Evolutionary conservation across 2,113 vertebrate species (phyloP).

Genomic region (Dicaeum eximium): DNA sequence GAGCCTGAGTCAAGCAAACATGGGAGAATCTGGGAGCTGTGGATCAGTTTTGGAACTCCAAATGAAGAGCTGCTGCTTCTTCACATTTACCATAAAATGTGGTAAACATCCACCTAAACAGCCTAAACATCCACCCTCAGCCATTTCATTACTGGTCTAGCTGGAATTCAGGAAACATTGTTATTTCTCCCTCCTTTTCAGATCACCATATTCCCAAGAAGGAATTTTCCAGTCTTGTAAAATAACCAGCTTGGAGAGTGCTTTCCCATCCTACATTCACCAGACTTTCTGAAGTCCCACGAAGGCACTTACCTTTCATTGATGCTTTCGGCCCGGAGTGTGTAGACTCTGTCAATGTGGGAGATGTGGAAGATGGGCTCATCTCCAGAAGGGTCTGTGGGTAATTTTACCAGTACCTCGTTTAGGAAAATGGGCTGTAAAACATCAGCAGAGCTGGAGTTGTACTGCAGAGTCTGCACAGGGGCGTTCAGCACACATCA

Average conservation of each 20-base stretch:
- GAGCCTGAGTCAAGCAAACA: background rate
- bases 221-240: background rate
- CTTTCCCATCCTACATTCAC: background rate
- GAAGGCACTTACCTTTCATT: conserved; percentile 84
- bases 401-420: conserved; percentile 95
- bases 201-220: background rate
- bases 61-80: background rate
- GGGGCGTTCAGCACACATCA: background rate
- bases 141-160: background rate
- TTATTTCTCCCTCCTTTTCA: background rate
- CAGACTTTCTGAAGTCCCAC: background rate
- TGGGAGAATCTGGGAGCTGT: background rate
- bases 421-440: conserved; percentile 97
- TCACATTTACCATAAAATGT: background rate
- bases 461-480: background rate
- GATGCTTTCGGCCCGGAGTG: conserved; percentile 93
- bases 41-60: background rate
- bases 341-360: conserved; percentile 97
- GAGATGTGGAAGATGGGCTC: conserved; percentile 98
- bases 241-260: background rate
- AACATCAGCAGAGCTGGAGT: conserved; percentile 47
- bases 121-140: background rate
- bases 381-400: conserved; percentile 96
- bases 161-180: background rate
- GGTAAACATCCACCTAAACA: too few species aligned